phyloP scores from a whole-genome alignment of 2,113 vertebrate species.

The Pleuronectes platessa region DNA sequence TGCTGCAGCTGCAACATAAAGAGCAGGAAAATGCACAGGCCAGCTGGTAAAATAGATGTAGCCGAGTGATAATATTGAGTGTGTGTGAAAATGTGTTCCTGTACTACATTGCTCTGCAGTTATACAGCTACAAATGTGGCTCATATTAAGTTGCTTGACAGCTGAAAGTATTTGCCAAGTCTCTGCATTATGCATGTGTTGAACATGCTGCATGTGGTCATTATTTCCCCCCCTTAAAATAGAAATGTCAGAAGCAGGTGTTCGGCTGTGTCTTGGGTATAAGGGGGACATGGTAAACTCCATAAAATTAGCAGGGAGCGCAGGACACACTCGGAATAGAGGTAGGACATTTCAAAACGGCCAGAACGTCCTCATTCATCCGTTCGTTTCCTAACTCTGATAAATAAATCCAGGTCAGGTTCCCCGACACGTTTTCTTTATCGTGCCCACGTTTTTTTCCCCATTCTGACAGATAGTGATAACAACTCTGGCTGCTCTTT shows the following conservation, averaged over 20 bases:
- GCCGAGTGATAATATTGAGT: not conserved
- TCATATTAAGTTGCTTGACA: not conserved
- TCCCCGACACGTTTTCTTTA: no score
- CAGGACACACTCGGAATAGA: not conserved
- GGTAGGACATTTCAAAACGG: not conserved
- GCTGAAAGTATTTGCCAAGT: not conserved
- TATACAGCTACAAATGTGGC: constrained; percentile 1
- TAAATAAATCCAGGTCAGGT: no score
- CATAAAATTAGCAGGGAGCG: not conserved
- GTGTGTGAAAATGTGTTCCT: not conserved
- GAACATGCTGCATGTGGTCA: not conserved
- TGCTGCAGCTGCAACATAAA: not conserved
- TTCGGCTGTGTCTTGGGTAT: not conserved
- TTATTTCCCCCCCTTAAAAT: not conserved
- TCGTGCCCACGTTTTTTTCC: no score
- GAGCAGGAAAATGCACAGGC: constrained; percentile 1
- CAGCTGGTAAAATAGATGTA: constrained; percentile 7
- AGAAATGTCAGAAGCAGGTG: not conserved
- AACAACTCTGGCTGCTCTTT: no score
- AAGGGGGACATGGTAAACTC: not conserved
- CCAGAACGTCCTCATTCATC: not conserved
- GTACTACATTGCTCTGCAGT: not conserved
- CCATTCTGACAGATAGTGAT: no score
- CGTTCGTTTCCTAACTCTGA: no score
- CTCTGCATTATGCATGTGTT: not conserved